These are phyloP conservation scores for Pogonognathellus flavescens DNA, from an alignment of 1,140 invertebrate genomes.

Conservation along the genomic window DNA sequence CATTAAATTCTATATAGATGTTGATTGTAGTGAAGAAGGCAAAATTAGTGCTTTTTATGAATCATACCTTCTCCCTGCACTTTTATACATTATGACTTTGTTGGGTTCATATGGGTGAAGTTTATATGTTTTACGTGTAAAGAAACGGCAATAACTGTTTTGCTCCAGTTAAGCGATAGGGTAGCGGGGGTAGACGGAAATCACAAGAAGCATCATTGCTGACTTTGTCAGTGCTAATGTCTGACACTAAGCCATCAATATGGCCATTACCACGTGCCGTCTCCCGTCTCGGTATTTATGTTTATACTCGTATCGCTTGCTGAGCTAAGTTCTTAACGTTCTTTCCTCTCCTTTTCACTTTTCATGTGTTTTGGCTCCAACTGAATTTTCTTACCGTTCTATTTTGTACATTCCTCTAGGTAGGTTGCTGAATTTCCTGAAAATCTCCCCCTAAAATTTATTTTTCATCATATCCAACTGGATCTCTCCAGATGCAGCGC, in stretches of 20 bases:
- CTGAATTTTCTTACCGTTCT: background rate
- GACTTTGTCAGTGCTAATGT: constrained; percentile 48
- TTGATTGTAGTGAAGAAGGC: no score
- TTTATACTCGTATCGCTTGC: constrained; percentile 49
- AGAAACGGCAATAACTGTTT: background rate
- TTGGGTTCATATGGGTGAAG: background rate
- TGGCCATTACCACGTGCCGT: constrained; percentile 55
- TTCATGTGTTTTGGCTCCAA: constrained; percentile 1
- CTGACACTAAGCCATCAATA: constrained; percentile 54
- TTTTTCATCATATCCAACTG: background rate
- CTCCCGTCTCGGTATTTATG: constrained; percentile 46
- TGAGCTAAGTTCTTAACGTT: background rate
- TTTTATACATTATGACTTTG: background rate
- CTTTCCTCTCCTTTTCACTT: constrained; percentile 15
- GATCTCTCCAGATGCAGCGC: background rate
- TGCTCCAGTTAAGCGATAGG: background rate
- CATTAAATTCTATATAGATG: no score
- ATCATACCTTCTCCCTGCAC: background rate
- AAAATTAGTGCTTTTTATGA: no score
- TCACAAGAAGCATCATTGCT: constrained; percentile 41
- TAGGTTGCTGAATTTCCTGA: background rate
- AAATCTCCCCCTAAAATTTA: background rate
- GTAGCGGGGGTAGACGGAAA: constrained; percentile 23
- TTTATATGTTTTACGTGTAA: background rate
- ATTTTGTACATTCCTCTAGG: background rate